Evolutionary conservation across 2,888 invertebrate species (phyloP), one percentile per base, ranked within the genome.

Genomic region (Amiota mariae): DNA sequence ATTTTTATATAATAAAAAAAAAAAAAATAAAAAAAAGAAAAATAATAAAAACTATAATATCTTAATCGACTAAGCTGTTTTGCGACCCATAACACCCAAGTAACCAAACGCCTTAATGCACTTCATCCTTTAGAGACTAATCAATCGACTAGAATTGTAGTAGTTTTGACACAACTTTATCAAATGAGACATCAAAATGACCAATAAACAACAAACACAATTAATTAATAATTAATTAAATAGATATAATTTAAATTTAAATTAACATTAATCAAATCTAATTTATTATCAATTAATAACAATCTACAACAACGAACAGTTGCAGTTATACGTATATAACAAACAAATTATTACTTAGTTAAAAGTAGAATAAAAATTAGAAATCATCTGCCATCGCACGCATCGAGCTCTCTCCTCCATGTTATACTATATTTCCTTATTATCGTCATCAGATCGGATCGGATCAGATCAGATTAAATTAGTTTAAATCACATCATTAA

Each of bases 31-130:
- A 18, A 4, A 15, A 24, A 66, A 47, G 8, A 48, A 66, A n/a
- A 66, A 8, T 8, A n/a, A n/a, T 4, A n/a, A 64, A 64, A 64
- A 64, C 11, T 61, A 61, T 36, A 8, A 64, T 46, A 46, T 64
- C 10, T 63, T 24, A 61, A 20, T 11, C 15, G 36, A 63, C 36
- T 63, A 46, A n/a, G 64, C 48, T 66, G 48, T 66, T 66, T 66
- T 48, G 15, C 57, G 4, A 1, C 18, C 4, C 57, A 13, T 18
- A 18, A 57, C 9, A 36, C 18, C 15, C 64, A 66, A 48, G 11
- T 47, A 66, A 66, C 11, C 64, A 47, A 66, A 66, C 64, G 48
- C 48, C 64, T 48, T 59, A 18, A 59, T 24, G 59, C 59, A n/a
- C 15, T 24, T 59, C 59, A 59, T 20, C 57, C 18, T 51, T 51